Base-by-base conservation (phyloP, 2,888 invertebrate genomes). In the Cremastobaeus sp. region DNA sequence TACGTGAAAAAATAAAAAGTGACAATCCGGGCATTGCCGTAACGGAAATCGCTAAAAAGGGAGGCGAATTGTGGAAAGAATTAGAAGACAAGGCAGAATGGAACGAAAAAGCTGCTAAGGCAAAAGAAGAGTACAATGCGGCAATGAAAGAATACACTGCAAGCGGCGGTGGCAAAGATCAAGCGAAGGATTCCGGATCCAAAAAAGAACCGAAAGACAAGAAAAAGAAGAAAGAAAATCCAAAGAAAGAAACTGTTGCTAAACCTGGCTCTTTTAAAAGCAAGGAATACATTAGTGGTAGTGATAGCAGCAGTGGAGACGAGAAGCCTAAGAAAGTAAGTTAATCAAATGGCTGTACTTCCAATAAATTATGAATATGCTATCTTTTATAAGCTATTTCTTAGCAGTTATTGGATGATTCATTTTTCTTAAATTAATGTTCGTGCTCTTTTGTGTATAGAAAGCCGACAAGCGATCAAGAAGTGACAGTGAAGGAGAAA, bases 11-110 rank as follows among this genome's bases (percentile, higher is more conserved):
- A 76, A 96, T 99, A 74, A 93, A 97, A 79, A 90, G 92, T 4
- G 95, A 96, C 0, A 93, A 96, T 90, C 97, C 98, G 0, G 96
- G 96, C n/a, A 92, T 97, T 76, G 92, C 93, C 78, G 91, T 98
- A 25, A 96, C 96, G 0, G 99, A 99, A 83, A 91, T 98, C 69
- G 94, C 97, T 4, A 98, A 96, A 88, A 96, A 94, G 86, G 98
- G 92, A 21, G 98, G 98, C 14, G 97, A 98, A 88, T 89, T 96
- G 89, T 99, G 99, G 99, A 93, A 93, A 57, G 95, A 94, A 74
- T 85, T 98, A 15, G 93, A 93, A 80, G 95, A 96, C 80, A 97
- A 96, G 88, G 90, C 93, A 95, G 94, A 96, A 89, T 98, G 96
- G 95, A 98, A 98, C 78, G 92, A 93, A 66, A 94, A 95, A 84